A percentile compares a stretch with the other conserved stretches of the same genome.
Conservation (phyloP, 2,797 vertebrate species). For the Danio kyathit region DNA sequence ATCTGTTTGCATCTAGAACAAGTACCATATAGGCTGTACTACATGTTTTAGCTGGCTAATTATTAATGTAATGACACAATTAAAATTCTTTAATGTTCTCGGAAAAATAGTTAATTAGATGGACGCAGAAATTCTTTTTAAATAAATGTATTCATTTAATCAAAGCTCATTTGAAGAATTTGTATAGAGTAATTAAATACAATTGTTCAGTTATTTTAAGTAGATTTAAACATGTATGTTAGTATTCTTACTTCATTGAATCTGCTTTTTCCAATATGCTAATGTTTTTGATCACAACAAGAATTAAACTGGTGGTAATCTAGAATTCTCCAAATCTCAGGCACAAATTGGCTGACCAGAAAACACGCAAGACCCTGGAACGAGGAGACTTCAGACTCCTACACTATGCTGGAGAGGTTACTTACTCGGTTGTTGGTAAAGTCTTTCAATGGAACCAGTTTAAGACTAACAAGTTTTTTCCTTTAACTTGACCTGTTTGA, state of each 20-base stretch:
- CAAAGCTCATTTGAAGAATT: background rate
- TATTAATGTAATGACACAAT: background rate
- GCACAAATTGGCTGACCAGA: slow-evolving; percentile 90
- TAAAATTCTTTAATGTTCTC: too few species aligned
- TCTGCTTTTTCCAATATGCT: background rate
- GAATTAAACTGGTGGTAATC: background rate
- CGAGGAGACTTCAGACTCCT: slow-evolving; percentile 91
- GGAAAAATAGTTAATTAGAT: background rate
- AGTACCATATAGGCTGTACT: too few species aligned
- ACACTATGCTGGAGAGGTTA: slow-evolving; percentile 95
- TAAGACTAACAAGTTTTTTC: background rate
- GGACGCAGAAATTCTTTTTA: too few species aligned
- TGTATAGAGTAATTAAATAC: background rate
- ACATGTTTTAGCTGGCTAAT: background rate
- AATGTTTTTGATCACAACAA: background rate
- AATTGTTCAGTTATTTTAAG: too few species aligned
- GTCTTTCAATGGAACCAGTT: slow-evolving; percentile 49
- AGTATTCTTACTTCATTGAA: background rate
- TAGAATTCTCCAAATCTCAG: slow-evolving; percentile 69
- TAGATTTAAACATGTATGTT: too few species aligned
- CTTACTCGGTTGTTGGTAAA: slow-evolving; percentile 91
- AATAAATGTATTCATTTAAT: too few species aligned
- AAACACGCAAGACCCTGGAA: slow-evolving; percentile 86
- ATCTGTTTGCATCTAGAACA: background rate
- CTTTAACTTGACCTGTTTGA: background rate